Evolutionary conservation across 2,113 vertebrate genomes (phyloP), one percentile per base, ranked within the genome.

Genomic region (Triplophysa dalaica): DNA sequence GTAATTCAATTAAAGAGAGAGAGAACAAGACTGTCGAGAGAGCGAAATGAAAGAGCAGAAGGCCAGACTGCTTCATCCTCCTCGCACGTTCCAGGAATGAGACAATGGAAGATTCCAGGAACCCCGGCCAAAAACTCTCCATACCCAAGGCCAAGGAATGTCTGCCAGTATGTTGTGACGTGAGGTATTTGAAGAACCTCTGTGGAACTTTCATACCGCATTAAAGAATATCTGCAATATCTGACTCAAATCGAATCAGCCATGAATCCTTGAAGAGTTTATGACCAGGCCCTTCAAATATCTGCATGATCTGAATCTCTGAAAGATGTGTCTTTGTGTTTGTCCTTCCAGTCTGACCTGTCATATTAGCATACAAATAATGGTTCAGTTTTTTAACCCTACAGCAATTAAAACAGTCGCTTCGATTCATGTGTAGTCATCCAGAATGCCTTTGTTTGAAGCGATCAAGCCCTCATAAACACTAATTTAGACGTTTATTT

Each of bases 31-130:
- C 70, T 66, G 29, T 26, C 38, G 62, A 48, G 21, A 29, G 61
- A 75, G 26, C 19, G 4, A 75, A 16, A 61, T 38, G 85, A 86
- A 89, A 91, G 75, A 86, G 83, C 24, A 43, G 80, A 72, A 70
- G 83, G 85, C 86, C 81, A 87, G 85, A 90, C 82, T 9, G 79
- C 83, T 80, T 79, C 75, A 76, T 80, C 86, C 84, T 84, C 83
- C 81, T 60, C 68, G 62, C 78, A 81, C 5, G 75, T 81, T 75
- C 84, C 75, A 86, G 81, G 81, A 85, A 87, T 89, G 87, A 91
- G 88, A 90, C 87, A 91, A 88, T 86, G 83, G 87, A 88, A 88
- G 88, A 90, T 88, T 90, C 84, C 86, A 83, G 77, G 60, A 87
- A 82, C 81, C 26, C 3, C 6, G 3, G 81, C 67, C 84, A 73